Percentiles rank a stretch among this genome's conserved stretches.
Evolutionary conservation across 2,797 vertebrate genomes (phyloP).

Genomic region (Pagetopsis macropterus): DNA sequence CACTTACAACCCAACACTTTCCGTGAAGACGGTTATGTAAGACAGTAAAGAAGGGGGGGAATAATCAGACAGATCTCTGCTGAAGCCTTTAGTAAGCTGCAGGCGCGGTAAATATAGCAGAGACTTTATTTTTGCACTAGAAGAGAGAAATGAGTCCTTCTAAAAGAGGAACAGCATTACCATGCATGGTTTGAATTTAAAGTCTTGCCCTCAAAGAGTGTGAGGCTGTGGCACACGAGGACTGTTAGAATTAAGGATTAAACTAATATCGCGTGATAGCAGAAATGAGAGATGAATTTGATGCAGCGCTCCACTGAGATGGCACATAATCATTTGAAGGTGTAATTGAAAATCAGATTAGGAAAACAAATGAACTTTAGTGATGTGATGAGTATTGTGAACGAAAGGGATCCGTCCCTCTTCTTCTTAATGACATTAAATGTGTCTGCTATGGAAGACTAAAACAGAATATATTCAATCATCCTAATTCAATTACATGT

Average conservation of each 20-base stretch:
- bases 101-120: conserved; percentile 23
- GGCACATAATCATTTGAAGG: conserved; percentile 45
- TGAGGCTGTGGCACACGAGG: conserved; percentile 24
- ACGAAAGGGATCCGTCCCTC: conserved; percentile 30
- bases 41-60: conserved; percentile 1
- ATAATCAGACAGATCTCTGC: conserved; percentile 47
- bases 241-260: conserved; percentile 55
- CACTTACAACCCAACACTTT: conserved; percentile 11
- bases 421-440: conserved; percentile 30
- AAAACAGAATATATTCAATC: conserved; percentile 22
- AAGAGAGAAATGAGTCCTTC: conserved; percentile 32
- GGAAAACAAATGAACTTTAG: conserved; percentile 56
- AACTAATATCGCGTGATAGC: conserved; percentile 57
- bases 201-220: conserved; percentile 28
- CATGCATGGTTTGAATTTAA: conserved; percentile 55
- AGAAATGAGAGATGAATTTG: conserved; percentile 47
- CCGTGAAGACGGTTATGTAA: conserved; percentile 33
- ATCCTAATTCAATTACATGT: conserved; percentile 9
- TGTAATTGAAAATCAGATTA: conserved; percentile 70
- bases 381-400: conserved; percentile 36
- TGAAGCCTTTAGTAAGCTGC: conserved; percentile 46
- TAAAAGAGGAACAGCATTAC: conserved; percentile 48
- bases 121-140: conserved; percentile 8
- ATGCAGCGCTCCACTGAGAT: conserved; percentile 34
- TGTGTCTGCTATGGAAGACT: conserved; percentile 8